Base-by-base conservation (phyloP, 2,113 vertebrate genomes). In the Anoplopoma fimbria region DNA sequence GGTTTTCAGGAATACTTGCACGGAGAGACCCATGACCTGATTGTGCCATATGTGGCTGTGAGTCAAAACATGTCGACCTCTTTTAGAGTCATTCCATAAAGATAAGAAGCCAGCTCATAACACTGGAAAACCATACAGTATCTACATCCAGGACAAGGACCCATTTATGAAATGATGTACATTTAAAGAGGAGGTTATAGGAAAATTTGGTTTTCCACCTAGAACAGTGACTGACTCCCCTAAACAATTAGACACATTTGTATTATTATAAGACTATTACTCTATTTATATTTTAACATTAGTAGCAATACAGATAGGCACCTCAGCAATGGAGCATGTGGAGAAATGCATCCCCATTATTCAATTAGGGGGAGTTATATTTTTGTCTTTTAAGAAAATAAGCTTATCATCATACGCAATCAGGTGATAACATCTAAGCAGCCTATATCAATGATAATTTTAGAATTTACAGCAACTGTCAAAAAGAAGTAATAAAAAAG, bases 1-100 rank as follows among this genome's bases (percentile, higher is more conserved):
- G 25, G 71, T 15, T 77, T 51, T 69, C 34, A 73, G 36, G 31
- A 71, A 29, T 10, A 57, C 58, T 55, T 14, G 9, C 51, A 51
- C 0, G 2, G 49, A 40, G 45, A 77, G 53, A 36, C 23, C 69
- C 17, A 25, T 34, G 4, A 47, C 33, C 73, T 45, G 36, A 27
- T 74, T 27, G 47, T 34, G 29, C 29, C 15, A 9, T 34, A 34
- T 53, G 69, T 29, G 38, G 12, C 62, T 69, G 45, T 10, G n/a
- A 4, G 21, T 6, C 31, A 13, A 40, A 29, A 15, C 40, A 29
- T 38, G 36, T 19, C 33, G 10, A 0, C 33, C 23, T 25, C 36
- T 25, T 73, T 53, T 19, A 36, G 49, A 70, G 33, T 38, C 4
- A 10, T 45, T 31, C 12, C 17, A 29, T 9, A 14, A n/a, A 61